These are phyloP conservation scores for Zenarchopterus dispar DNA, from an alignment of 2,797 vertebrate species.

Conservation along the genomic window DNA sequence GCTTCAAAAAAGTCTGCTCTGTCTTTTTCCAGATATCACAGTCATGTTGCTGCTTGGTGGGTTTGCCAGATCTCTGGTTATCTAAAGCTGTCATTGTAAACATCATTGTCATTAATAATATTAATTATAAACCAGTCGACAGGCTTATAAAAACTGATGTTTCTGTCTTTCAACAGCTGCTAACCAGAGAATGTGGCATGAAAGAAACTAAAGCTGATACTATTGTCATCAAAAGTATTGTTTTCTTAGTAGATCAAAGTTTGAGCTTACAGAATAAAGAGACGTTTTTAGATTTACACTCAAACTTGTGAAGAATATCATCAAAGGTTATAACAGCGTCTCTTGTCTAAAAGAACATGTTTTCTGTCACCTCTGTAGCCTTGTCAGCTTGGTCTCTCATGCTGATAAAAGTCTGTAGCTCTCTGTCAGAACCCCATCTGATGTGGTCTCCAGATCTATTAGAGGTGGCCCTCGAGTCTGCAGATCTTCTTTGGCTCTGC, in stretches of 20 bases:
- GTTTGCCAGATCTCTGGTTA: not conserved
- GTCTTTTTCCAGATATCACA: not conserved
- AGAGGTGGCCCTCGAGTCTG: not conserved
- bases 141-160: no score
- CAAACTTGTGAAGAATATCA: no score
- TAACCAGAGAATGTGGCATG: not conserved
- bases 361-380: slow-evolving; percentile 87
- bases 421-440: slow-evolving; percentile 83
- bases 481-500: not conserved
- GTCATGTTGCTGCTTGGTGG: not conserved
- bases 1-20: not conserved
- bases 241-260: not conserved
- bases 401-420: slow-evolving; percentile 88
- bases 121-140: no score
- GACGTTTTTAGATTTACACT: no score
- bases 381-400: slow-evolving; percentile 88
- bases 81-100: no score
- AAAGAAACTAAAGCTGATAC: not conserved
- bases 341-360: not conserved
- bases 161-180: no score
- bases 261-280: no score
- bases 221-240: no score
- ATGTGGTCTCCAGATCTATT: slow-evolving; percentile 40
- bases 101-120: no score
- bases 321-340: not conserved